Evolutionary conservation across 2,113 vertebrate species (phyloP).

Genomic region (Chrysochloris asiatica): DNA sequence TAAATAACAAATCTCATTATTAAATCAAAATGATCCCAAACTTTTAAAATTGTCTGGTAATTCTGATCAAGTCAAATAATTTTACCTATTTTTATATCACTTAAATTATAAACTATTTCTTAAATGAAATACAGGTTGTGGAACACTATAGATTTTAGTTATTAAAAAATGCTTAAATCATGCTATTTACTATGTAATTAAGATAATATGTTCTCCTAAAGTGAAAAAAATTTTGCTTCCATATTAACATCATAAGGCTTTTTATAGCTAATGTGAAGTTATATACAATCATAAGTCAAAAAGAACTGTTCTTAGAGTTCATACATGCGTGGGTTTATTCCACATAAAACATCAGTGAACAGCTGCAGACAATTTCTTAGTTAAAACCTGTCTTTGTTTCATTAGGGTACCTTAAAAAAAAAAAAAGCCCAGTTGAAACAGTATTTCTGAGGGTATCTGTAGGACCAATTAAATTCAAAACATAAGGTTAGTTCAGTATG

Average conservation of each 20-base stretch:
- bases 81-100: constrained; percentile 10
- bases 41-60: constrained; percentile 56
- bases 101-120: constrained; percentile 53
- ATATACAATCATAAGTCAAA: neutral
- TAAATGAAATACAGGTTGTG: neutral
- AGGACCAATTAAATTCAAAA: too few species aligned
- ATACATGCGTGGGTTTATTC: too few species aligned
- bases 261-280: constrained; percentile 17
- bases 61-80: constrained; percentile 5
- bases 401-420: too few species aligned
- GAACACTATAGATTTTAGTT: neutral
- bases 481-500: too few species aligned
- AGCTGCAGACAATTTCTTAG: too few species aligned
- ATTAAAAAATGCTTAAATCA: constrained; percentile 48
- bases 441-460: too few species aligned
- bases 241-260: neutral
- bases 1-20: constrained; percentile 37
- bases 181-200: constrained; percentile 32
- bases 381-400: too few species aligned
- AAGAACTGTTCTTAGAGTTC: too few species aligned
- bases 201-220: neutral
- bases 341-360: too few species aligned
- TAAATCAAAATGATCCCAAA: constrained; percentile 18
- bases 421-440: too few species aligned
- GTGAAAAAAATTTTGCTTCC: constrained; percentile 37